These are phyloP conservation scores for Hypothenemus hampei DNA, from an alignment of 1,140 invertebrate genomes.

Conservation along the genomic window DNA sequence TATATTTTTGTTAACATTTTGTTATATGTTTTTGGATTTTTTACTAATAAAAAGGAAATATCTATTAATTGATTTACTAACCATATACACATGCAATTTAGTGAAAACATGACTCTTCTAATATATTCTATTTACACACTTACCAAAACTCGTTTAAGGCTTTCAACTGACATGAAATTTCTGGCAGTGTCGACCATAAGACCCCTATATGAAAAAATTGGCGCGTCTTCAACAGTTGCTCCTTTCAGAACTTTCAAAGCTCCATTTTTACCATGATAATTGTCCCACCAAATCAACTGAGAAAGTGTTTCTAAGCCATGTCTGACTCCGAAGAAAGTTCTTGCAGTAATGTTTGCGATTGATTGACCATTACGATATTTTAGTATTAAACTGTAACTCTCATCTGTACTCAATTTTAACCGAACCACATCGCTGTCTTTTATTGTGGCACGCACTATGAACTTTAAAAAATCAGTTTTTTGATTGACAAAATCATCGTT, in stretches of 20 bases:
- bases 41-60: too few species aligned
- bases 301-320: slow-evolving; percentile 75
- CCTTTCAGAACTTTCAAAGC: slow-evolving; percentile 52
- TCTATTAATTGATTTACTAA: too few species aligned
- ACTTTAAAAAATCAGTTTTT: slow-evolving; percentile 46
- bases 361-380: slow-evolving; percentile 48
- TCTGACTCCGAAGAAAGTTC: slow-evolving; percentile 70
- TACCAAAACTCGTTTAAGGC: slow-evolving; percentile 65
- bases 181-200: slow-evolving; percentile 71
- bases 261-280: slow-evolving; percentile 56
- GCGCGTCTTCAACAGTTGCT: slow-evolving; percentile 54
- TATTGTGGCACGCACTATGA: slow-evolving; percentile 49
- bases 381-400: slow-evolving; percentile 65
- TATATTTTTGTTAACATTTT: too few species aligned
- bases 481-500: slow-evolving; percentile 30
- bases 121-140: not conserved
- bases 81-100: not conserved
- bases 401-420: slow-evolving; percentile 64
- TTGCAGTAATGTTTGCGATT: slow-evolving; percentile 61
- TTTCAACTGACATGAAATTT: slow-evolving; percentile 65
- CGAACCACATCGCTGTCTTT: slow-evolving; percentile 47
- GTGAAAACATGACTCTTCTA: not conserved
- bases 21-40: not conserved
- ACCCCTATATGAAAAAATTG: slow-evolving; percentile 61
- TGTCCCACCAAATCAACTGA: slow-evolving; percentile 74